Base-by-base conservation (phyloP, 1,140 invertebrate genomes). In the Aphaenogaster ashmeadi region DNA sequence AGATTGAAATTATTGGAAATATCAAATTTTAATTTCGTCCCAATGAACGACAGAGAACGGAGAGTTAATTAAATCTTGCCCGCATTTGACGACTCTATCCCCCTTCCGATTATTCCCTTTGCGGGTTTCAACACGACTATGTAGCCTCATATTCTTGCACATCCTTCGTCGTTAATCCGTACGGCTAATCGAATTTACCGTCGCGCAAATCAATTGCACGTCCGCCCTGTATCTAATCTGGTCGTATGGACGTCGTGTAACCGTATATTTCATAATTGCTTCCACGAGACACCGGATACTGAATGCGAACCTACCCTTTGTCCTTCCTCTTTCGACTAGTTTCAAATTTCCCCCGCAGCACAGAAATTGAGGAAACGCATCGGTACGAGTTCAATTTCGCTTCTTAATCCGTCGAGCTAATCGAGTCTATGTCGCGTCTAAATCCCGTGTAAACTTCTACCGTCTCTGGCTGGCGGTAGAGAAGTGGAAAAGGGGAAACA, bases 401-500 rank as follows among this genome's bases (percentile, higher is more conserved):
- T 89, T 89, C 89, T 93, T 93, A 92, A 94, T 94, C 93, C 92
- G 67, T 56, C 64, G 74, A 71, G 87, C 93, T 93, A 94, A 94
- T 93, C 85, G 91, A 92, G 80, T 93, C 91, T 90, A 89, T 91
- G 89, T 81, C 83, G 86, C 58, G 79, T 56, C 88, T 86, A 87
- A 92, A 85, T 92, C 90, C 87, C 77, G 33, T 71, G 80, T 83
- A 81, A 92, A 92, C 87, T 91, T 91, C 89, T 74, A 72, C 78
- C 72, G 88, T 88, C 84, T 86, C 64, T 69, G 81, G 90, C 66
- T 89, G 88, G 75, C 88, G 69, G 74, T 71, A 69, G 50, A 5
- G 62, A 27, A 47, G 38, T n/a, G 75, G 41, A 11, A 47, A 69
- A 56, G 88, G 60, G 74, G 47, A 50, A 41, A 66, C 52, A 15